Base-by-base conservation (phyloP, 2,888 invertebrate species). In the Liodrosophila aerea region DNA sequence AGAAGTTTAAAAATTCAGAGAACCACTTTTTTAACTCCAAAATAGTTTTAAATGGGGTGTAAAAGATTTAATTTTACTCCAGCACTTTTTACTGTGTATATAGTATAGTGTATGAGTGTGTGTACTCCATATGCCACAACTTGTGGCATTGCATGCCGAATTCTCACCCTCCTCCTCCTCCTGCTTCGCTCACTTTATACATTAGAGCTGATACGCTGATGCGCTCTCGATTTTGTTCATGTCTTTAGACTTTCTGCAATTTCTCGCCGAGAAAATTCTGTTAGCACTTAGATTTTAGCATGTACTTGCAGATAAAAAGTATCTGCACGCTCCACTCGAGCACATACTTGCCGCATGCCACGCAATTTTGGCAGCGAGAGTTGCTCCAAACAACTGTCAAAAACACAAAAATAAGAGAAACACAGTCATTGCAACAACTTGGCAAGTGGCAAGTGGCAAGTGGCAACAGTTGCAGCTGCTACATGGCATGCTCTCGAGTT, bases 251-350 rank as follows among this genome's bases (percentile, higher is more conserved):
- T 45, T 65, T 39, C 12, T 45, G 39, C 43, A 67, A 63, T 58
- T 65, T 43, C 59, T 71, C 56, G 51, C 54, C 59, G 37, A 44
- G 53, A 46, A 49, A 57, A 53, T 58, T 57, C 70, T 57, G 70
- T 69, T 76, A 45, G 62, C 76, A 75, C 69, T 69, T 68, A 76
- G 83, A 71, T 76, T 76, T 76, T 68, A 62, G 64, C 68, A 65
- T 78, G 57, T 64, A 51, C 62, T 53, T 47, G 36, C 52, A 64
- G 73, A 73, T 82, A 78, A 59, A n/a, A 70, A 73, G 61, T 64
- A 64, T 75, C 56, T 73, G 61, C 66, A 63, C 63, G 62, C 72
- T 69, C 13, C 60, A 62, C 58, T 63, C 57, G 56, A 60, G 52
- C 69, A 65, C 60, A 65, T 57, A 15, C 33, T 33, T 44, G 18